These are phyloP conservation scores for Saccostrea cuccullata DNA, from an alignment of 1,140 invertebrate species.

Conservation along the genomic window DNA sequence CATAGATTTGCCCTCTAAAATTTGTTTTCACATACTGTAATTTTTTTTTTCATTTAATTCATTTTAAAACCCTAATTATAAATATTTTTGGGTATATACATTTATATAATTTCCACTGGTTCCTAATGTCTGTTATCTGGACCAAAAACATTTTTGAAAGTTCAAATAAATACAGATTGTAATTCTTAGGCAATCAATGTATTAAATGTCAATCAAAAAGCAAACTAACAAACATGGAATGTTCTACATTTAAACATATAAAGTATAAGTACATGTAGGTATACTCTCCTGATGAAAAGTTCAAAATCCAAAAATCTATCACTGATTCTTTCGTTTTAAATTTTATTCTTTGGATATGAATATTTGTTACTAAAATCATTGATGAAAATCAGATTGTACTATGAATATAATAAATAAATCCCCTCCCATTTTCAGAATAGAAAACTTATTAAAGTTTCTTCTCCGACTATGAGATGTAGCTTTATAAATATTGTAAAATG, in stretches of 20 bases:
- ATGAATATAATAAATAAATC: background rate
- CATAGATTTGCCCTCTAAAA: no score
- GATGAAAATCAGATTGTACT: no score
- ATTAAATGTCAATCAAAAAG: background rate
- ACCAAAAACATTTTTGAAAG: no score
- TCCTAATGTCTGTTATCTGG: no score
- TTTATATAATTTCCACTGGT: no score
- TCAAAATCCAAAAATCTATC: background rate
- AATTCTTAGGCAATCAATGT: background rate
- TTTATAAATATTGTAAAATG: conserved; percentile 16
- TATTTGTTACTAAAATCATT: background rate
- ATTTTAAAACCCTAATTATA: no score
- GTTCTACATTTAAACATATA: conserved; percentile 8
- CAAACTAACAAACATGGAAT: background rate
- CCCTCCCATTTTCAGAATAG: background rate
- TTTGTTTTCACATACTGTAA: no score
- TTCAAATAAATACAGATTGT: background rate
- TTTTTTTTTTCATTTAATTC: no score
- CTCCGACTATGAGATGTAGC: background rate
- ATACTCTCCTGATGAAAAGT: background rate
- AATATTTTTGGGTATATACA: no score
- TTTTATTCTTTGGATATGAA: background rate
- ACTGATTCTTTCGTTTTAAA: no score
- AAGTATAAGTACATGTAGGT: background rate
- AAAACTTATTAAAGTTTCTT: background rate